Percentiles rank a stretch among this genome's conserved stretches.
Evolutionary conservation across 2,888 invertebrate genomes (phyloP).

Genomic region (Drosophila sordidula): DNA sequence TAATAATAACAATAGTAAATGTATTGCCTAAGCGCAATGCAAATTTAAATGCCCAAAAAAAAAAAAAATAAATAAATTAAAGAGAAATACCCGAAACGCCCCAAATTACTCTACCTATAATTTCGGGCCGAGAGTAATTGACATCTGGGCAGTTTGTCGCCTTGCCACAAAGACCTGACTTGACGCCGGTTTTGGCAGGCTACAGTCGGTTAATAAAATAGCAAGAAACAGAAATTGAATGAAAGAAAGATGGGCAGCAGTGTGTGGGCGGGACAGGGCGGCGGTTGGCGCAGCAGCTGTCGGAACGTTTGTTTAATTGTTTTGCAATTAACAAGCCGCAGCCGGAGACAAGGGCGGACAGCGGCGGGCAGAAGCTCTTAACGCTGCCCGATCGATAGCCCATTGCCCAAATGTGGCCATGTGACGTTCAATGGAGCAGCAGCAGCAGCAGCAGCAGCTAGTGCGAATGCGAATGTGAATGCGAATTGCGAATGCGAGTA

Average conservation of each 20-base stretch:
- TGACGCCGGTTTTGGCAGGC: background rate
- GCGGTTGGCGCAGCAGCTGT: constrained; percentile 4
- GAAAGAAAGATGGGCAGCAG: background rate
- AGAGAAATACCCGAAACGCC: constrained; percentile 2
- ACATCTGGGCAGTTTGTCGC: background rate
- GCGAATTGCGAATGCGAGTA: constrained; percentile 14
- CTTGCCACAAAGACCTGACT: background rate
- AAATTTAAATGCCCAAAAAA: constrained; percentile 6
- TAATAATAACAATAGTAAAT: constrained; percentile 4
- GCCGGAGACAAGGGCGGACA: background rate
- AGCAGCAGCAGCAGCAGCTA: background rate
- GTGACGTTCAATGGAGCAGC: constrained; percentile 45
- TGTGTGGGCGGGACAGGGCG: background rate
- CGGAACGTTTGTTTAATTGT: constrained; percentile 32
- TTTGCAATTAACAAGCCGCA: constrained; percentile 39
- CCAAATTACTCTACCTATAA: constrained; percentile 1
- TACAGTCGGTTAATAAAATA: background rate
- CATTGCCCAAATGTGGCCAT: constrained; percentile 48
- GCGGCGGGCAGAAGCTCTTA: no score
- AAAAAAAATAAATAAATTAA: background rate
- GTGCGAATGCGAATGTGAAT: constrained; percentile 9
- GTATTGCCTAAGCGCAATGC: constrained; percentile 30
- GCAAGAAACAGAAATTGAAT: no score
- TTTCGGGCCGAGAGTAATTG: constrained; percentile 1
- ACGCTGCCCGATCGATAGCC: constrained; percentile 18